Evolutionary conservation across 2,888 invertebrate species (phyloP).

Genomic region (Mongoloraphidia duomilia): DNA sequence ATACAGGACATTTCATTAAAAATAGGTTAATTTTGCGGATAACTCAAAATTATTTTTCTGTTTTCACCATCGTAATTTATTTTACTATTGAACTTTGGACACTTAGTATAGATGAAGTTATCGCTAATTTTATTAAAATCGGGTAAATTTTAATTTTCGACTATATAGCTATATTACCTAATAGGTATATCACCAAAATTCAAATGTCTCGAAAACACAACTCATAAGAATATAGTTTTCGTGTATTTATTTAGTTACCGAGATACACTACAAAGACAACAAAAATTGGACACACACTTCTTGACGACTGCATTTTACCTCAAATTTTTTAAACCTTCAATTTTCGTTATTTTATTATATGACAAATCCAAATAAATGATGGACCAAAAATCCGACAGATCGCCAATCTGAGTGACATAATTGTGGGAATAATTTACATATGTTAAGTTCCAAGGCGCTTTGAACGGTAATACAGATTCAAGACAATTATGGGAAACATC

Average conservation of each 20-base stretch:
- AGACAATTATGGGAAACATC: slow-evolving; percentile 41
- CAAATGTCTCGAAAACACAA: too few species aligned
- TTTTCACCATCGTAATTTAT: slow-evolving; percentile 5
- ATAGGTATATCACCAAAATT: slow-evolving; percentile 5
- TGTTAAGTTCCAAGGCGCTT: slow-evolving; percentile 43
- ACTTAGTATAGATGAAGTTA: too few species aligned
- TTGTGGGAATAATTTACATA: slow-evolving; percentile 45
- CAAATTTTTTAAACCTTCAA: slow-evolving; percentile 37
- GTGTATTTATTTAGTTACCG: too few species aligned
- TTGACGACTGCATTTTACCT: slow-evolving; percentile 24
- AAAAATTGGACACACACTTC: too few species aligned
- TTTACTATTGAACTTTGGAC: too few species aligned
- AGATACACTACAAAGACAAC: too few species aligned
- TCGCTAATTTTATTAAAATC: background rate
- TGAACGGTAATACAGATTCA: slow-evolving; percentile 36
- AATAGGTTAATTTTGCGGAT: background rate
- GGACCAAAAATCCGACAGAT: slow-evolving; percentile 45
- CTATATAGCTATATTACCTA: background rate
- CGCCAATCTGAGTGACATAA: slow-evolving; percentile 34
- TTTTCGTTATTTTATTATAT: slow-evolving; percentile 41
- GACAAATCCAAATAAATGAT: slow-evolving; percentile 43
- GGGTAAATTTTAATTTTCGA: slow-evolving; percentile 4
- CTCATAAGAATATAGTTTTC: too few species aligned
- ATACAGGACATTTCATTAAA: too few species aligned
- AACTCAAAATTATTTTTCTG: background rate